Base-by-base conservation (phyloP, 2,888 invertebrate genomes). In the Drosophila niveifrons region DNA sequence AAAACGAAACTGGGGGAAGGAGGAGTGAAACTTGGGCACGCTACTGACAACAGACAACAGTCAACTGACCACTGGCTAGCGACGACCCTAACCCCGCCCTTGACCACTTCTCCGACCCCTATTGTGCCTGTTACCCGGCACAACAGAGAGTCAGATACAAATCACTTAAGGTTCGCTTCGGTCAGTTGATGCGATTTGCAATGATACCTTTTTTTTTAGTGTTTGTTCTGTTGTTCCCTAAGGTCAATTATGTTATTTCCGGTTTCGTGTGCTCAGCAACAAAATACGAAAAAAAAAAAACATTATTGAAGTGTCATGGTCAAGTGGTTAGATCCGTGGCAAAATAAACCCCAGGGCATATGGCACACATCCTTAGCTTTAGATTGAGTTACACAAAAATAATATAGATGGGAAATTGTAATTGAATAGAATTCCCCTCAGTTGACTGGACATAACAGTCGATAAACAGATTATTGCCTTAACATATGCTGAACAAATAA, bases 241-340 rank as follows among this genome's bases (percentile, higher is more conserved):
- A 72, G 88, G 89, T 85, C 88, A 88, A 89, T 86, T 88, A 80
- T 68, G 61, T 89, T 85, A 80, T 89, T 85, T 86, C 86, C 88
- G 85, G 89, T 85, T 74, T 76, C 48, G 46, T 82, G 80, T 78
- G 78, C 78, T 75, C 72, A 78, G 55, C 66, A 50, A 36, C 43
- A 58, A 51, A 46, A 43, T 11, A 47, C 13, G 15, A 17, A 43
- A 62, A 48, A 43, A 62, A 48, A 55, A 46, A 31, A 58, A 23
- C 23, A 23, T 23, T 50, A 75, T 67, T 55, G 69, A 74, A 72
- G 69, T 80, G 72, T 83, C 69, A 69, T 72, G 82, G 80, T 80
- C 86, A 85, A 85, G 75, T 86, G 75, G 71, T 70, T 64, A 80
- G 58, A 66, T 78, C 80, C 86, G 83, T 72, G 73, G 48, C 59